These are phyloP conservation scores for Pituophis catenifer DNA, from an alignment of 2,113 vertebrate genomes.

Conservation along the genomic window DNA sequence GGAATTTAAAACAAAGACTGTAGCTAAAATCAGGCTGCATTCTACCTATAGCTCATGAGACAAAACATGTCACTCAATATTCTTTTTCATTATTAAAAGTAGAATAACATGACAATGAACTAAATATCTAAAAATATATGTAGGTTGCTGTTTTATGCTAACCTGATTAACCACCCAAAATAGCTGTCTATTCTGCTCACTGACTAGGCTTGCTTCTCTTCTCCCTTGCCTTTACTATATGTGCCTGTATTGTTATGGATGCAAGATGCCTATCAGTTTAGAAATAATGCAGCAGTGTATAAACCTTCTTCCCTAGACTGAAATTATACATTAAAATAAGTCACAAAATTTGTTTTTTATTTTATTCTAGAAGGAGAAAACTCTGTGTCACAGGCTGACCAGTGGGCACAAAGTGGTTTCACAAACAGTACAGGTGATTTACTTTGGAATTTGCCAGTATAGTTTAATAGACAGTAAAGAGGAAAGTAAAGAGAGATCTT, in stretches of 20 bases:
- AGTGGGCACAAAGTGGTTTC: background rate
- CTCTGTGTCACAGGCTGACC: background rate
- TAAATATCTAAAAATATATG: background rate
- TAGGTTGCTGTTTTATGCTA: background rate
- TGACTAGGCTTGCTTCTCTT: background rate
- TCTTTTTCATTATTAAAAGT: background rate
- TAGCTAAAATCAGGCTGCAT: background rate
- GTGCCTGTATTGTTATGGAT: background rate
- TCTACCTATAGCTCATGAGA: background rate
- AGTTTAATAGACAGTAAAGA: background rate
- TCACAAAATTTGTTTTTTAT: background rate
- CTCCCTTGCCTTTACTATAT: background rate
- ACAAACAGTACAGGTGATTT: background rate
- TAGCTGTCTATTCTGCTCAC: background rate
- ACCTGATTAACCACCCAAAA: background rate
- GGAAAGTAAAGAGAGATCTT: background rate
- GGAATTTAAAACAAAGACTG: background rate
- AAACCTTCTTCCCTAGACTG: background rate
- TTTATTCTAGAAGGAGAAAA: background rate
- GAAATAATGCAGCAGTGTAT: background rate
- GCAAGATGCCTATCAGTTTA: background rate
- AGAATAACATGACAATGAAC: background rate
- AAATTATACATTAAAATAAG: background rate
- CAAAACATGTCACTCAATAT: background rate
- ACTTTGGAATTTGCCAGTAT: background rate